Evolutionary conservation across 2,113 vertebrate genomes (phyloP).

Genomic region (Trochalopteron elliotii): DNA sequence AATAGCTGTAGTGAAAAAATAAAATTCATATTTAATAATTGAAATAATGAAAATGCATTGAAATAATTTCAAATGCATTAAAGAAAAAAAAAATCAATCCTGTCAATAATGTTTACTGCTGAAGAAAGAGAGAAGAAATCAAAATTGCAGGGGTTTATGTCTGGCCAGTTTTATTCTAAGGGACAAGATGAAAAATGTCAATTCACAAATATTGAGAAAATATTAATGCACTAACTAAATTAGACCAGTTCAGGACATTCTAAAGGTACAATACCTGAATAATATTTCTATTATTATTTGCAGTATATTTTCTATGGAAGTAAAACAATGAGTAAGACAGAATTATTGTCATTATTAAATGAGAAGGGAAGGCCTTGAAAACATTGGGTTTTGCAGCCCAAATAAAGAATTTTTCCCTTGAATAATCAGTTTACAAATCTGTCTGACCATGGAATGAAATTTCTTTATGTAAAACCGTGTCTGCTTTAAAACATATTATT

Average conservation of each 20-base stretch:
- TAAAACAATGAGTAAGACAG: neutral
- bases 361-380: neutral
- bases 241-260: neutral
- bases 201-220: neutral
- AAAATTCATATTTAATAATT: neutral
- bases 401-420: neutral
- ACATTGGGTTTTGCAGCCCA: neutral
- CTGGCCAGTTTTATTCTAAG: neutral
- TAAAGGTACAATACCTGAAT: neutral
- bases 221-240: neutral
- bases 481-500: neutral
- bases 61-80: neutral
- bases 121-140: neutral
- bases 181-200: neutral
- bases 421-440: neutral
- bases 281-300: neutral
- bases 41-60: too few relatives aligned
- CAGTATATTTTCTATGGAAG: neutral
- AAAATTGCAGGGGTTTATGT: neutral
- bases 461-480: neutral
- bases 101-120: neutral
- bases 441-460: neutral
- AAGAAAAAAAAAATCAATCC: neutral
- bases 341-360: neutral
- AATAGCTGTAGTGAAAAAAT: neutral